Evolutionary conservation across 2,888 invertebrate species (phyloP), one percentile per base, ranked within the genome.

Genomic region (Dicyrtoma fusca): DNA sequence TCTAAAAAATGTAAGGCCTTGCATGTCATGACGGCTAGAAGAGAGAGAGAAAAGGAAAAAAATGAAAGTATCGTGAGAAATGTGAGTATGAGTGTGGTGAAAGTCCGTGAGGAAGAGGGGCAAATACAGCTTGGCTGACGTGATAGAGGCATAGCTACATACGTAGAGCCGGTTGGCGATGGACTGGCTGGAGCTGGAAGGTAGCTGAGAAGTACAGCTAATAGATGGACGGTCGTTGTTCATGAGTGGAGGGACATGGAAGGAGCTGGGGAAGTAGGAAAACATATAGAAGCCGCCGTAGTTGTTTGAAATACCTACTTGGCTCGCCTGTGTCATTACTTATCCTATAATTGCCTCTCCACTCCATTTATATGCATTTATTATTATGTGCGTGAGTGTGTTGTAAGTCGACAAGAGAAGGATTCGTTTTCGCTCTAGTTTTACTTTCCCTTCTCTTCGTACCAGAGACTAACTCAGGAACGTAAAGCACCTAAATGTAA

Each of bases 271-370:
- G n/a, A n/a, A n/a, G n/a, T n/a, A n/a, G n/a, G n/a, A n/a, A n/a
- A 17, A 11, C 49, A 49, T 49, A 19, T 4, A 49, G 49, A 49
- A 49, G 19, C n/a, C 11, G 49, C 49, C 11, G 45, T 23, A 21
- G 45, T 21, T 63, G n/a, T 14, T 47, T 5, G 47, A 25, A 42
- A 14, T 25, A 25, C n/a, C 17, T 64, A 25, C 47, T 47, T 47
- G 13, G 23, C 47, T 64, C 25, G 47, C 47, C 47, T 25, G 25
- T 47, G 64, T 47, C 64, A 64, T 64, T 64, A 64, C 21, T 64
- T 64, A 64, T 64, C 47, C 23, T 47, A 64, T 64, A 64, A 64
- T 64, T 64, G 64, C 47, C 49, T 64, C 25, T 47, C 47, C 64
- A 47, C 23, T 64, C 64, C 64, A 64, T 47, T 64, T 64, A 17